Percentiles rank a stretch among this genome's conserved stretches.
phyloP scores from a whole-genome alignment of 2,888 invertebrate genomes.

The Altica lythri region DNA sequence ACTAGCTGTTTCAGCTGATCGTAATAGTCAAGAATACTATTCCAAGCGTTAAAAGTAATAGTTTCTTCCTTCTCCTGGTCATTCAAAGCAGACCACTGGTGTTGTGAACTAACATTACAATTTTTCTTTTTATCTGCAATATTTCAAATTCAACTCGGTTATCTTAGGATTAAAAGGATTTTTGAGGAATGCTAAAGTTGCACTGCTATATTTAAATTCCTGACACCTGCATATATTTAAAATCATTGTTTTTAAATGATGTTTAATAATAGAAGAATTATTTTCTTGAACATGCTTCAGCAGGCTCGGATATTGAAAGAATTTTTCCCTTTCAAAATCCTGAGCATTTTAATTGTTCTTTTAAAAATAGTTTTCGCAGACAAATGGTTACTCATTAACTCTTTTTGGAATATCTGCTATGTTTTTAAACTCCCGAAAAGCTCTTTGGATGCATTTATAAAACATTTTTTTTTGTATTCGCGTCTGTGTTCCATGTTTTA shows the following conservation, averaged over 20 bases:
- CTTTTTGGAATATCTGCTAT: no score
- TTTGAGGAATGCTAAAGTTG: constrained; percentile 18
- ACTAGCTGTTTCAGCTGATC: constrained; percentile 12
- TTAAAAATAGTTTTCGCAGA: no score
- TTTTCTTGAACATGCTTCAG: constrained; percentile 20
- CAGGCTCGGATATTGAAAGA: constrained; percentile 15
- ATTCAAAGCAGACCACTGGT: constrained; percentile 4
- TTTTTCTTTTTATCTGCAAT: constrained; percentile 15
- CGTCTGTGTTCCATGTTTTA: no score
- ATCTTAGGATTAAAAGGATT: constrained; percentile 17
- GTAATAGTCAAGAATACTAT: constrained; percentile 7
- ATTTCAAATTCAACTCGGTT: constrained; percentile 9
- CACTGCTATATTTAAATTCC: constrained; percentile 18
- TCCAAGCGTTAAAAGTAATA: constrained; percentile 13
- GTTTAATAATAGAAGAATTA: constrained; percentile 15
- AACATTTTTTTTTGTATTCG: no score
- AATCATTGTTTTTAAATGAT: constrained; percentile 15
- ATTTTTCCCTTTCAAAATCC: constrained; percentile 32
- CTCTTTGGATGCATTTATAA: no score
- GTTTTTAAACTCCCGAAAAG: no score
- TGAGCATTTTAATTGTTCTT: no score
- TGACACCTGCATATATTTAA: constrained; percentile 19
- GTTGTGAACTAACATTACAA: constrained; percentile 13
- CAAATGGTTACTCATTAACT: no score
- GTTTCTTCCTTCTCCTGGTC: constrained; percentile 17